Evolutionary conservation across 2,888 invertebrate species (phyloP).

Genomic region (Pimpla rufipes): DNA sequence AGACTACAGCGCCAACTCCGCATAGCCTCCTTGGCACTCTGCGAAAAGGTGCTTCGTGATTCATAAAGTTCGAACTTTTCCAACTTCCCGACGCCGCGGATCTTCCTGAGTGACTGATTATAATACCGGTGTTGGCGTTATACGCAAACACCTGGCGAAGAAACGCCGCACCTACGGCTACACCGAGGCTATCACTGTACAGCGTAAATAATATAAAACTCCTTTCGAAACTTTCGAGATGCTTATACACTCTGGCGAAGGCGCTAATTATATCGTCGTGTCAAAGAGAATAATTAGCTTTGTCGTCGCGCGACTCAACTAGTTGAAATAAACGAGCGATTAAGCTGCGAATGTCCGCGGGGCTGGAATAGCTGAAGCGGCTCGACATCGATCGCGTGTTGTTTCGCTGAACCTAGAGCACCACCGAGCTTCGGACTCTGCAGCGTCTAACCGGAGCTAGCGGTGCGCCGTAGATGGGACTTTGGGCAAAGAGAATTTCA

Average conservation of each 20-base stretch:
- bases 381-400: conserved; percentile 11
- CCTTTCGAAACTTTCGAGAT: conserved; percentile 39
- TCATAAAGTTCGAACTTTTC: conserved; percentile 61
- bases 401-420: neutral
- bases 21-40: conserved; percentile 4
- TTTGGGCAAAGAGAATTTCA: neutral
- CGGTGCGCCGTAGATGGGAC: neutral
- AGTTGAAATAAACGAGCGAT: neutral
- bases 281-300: conserved; percentile 26
- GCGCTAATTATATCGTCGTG: conserved; percentile 6
- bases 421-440: neutral
- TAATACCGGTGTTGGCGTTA: conserved; percentile 32
- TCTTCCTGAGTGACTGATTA: conserved; percentile 59
- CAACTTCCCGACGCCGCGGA: conserved; percentile 12
- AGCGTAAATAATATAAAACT: conserved; percentile 13
- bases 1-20: conserved; percentile 4
- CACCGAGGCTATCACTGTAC: neutral
- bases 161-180: too few relatives aligned
- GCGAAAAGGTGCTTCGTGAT: conserved; percentile 46
- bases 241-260: neutral
- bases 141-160: conserved; percentile 13
- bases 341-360: neutral
- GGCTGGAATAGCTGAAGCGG: neutral
- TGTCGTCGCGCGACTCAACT: conserved; percentile 8
- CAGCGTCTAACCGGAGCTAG: neutral